Evolutionary conservation across 2,113 vertebrate genomes (phyloP), one percentile per base, ranked within the genome.

Genomic region (Oceanodroma tethys): DNA sequence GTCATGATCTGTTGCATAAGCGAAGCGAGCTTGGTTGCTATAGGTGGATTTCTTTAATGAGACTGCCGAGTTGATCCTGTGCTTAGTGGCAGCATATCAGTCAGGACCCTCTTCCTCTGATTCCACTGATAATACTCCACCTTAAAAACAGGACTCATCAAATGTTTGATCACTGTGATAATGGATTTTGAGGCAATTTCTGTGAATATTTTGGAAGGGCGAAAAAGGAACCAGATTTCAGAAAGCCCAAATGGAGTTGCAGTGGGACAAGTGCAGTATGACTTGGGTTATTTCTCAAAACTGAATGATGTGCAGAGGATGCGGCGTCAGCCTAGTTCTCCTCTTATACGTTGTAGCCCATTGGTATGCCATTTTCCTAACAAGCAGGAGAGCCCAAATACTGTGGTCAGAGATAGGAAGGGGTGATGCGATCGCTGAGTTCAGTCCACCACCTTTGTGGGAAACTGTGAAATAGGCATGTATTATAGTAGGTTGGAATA

Each of bases 351-450:
- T 10, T 50, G 19, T 13, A 67, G 27, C 8, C 21, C 56, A n/a
- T 9, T 42, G 30, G 9, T 5, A 27, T 29, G 36, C 1, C 9
- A 16, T 82, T 85, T 72, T 34, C n/a, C 26, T 38, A 52, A 73
- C 10, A 56, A 32, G 10, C 3, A 2, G 19, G 38, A 60, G 42
- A 36, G 7, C 27, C 25, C 16, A 52, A 58, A 47, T 16, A 6
- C 25, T 60, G 25, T 55, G 34, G 9, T 68, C n/a, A 80, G 16
- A 38, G n/a, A 16, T 7, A 79, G 26, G 23, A 73, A 56, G 4
- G 26, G 48, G 7, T 62, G 30, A 16, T 43, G 23, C 0, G 3
- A 13, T 34, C 3, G 1, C 67, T 65, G n/a, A 59, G 19, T n/a
- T 96, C 43, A 65, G 40, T 52, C 27, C 25, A 43, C 29, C 5